phyloP scores from a whole-genome alignment of 2,797 vertebrate genomes.

The Microcaecilia unicolor region DNA sequence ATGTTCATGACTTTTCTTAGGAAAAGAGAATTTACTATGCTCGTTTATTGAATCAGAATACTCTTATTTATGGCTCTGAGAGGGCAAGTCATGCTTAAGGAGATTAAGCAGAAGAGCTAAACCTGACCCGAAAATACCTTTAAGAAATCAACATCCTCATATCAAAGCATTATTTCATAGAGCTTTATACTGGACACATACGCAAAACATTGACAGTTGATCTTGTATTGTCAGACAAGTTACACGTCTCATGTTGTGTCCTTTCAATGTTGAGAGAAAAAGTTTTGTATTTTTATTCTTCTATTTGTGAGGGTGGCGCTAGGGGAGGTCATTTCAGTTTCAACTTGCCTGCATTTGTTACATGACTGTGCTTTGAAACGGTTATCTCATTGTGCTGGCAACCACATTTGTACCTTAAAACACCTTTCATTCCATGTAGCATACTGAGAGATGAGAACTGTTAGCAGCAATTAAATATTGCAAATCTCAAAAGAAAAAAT shows the following conservation, averaged over 20 bases:
- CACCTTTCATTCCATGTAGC: too few relatives aligned
- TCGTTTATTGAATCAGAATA: conserved; percentile 4
- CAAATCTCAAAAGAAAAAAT: conserved; percentile 19
- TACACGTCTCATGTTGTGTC: background rate
- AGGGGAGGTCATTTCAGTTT: background rate
- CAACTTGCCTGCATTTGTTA: background rate
- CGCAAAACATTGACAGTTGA: conserved; percentile 6
- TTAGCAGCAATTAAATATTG: conserved; percentile 22
- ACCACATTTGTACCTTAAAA: conserved; percentile 1
- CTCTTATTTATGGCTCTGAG: conserved; percentile 12
- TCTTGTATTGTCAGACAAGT: conserved; percentile 1
- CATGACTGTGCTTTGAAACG: background rate
- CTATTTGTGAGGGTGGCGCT: background rate
- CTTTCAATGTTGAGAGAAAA: conserved; percentile 4
- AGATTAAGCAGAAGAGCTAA: conserved; percentile 9
- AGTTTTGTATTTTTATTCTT: background rate
- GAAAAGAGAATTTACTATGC: too few relatives aligned
- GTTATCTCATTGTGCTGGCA: conserved; percentile 1
- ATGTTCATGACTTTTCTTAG: too few relatives aligned
- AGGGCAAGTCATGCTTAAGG: conserved; percentile 11
- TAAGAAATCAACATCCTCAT: background rate
- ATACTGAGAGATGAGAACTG: conserved; percentile 5
- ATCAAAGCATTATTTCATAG: conserved; percentile 15
- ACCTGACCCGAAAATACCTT: background rate
- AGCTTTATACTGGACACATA: conserved; percentile 5